These are phyloP conservation scores for Pollimyrus isidori DNA, from an alignment of 2,113 vertebrate species.

Conservation along the genomic window DNA sequence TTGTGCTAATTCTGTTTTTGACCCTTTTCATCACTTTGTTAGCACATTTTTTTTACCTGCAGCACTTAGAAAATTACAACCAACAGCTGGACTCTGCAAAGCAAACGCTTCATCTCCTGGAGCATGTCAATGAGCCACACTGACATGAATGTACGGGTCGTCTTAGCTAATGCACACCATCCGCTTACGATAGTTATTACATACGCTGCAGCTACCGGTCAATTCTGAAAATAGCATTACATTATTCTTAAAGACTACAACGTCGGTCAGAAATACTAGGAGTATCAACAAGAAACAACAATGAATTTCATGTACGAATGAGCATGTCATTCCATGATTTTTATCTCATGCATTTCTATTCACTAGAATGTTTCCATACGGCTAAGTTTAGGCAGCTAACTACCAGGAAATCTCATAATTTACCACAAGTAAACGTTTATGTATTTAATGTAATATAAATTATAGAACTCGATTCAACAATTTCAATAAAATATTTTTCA, in stretches of 20 bases:
- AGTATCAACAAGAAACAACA: neutral
- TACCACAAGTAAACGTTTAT: neutral
- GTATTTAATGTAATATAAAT: neutral
- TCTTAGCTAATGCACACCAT: neutral
- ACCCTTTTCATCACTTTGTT: neutral
- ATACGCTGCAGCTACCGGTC: neutral
- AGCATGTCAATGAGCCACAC: neutral
- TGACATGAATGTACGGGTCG: neutral
- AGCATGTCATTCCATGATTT: neutral
- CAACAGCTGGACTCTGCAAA: neutral
- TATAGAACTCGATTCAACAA: neutral
- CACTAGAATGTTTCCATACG: neutral
- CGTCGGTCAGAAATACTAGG: neutral
- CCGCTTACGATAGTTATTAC: neutral
- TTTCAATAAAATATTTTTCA: slow-evolving; percentile 1
- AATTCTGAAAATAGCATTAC: neutral
- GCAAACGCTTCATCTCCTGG: neutral
- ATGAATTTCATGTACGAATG: neutral
- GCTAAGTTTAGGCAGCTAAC: neutral
- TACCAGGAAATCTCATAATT: neutral
- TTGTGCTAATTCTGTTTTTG: slow-evolving; percentile 2
- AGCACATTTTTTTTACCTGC: neutral
- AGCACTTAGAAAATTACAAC: neutral
- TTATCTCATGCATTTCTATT: neutral
- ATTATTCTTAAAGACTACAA: neutral